Percentiles rank a stretch among this genome's conserved stretches.
phyloP scores from a whole-genome alignment of 53 echinoderm and acorn worm genomes.

The Astropecten irregularis region DNA sequence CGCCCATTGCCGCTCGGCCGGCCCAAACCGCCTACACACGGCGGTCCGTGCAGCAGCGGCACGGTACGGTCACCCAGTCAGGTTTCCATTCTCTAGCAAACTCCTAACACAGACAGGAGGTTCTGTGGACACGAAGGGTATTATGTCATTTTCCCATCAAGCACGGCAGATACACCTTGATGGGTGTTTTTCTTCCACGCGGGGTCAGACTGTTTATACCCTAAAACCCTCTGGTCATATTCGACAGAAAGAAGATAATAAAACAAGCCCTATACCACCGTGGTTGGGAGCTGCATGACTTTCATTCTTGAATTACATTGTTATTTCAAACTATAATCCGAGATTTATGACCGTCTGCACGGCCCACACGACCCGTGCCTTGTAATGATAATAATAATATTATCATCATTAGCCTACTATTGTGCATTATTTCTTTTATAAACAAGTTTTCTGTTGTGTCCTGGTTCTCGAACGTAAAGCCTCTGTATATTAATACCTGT shows the following conservation, averaged over 20 bases:
- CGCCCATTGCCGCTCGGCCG: too few species aligned
- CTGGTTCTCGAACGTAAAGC: neutral
- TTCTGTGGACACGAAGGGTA: too few species aligned
- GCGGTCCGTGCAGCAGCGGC: too few species aligned
- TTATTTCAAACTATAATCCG: conserved; percentile 28
- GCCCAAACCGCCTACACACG: too few species aligned
- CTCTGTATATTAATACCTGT: too few species aligned
- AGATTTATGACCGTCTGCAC: neutral
- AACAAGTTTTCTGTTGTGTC: too few species aligned
- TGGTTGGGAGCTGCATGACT: neutral
- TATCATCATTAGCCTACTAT: neutral
- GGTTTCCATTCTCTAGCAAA: too few species aligned
- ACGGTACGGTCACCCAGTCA: too few species aligned
- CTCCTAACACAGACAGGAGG: too few species aligned
- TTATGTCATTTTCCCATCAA: conserved; percentile 26
- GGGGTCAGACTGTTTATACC: conserved; percentile 18
- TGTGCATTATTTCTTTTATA: too few species aligned
- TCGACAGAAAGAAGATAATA: too few species aligned
- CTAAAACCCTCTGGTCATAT: too few species aligned
- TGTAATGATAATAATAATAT: neutral
- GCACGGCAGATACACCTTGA: neutral
- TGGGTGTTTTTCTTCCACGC: neutral
- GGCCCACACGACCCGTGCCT: neutral
- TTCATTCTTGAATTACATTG: conserved; percentile 17
- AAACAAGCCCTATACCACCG: neutral